Conservation (phyloP, 2,797 vertebrate species). For the Helicolenus hilgendorfi region DNA sequence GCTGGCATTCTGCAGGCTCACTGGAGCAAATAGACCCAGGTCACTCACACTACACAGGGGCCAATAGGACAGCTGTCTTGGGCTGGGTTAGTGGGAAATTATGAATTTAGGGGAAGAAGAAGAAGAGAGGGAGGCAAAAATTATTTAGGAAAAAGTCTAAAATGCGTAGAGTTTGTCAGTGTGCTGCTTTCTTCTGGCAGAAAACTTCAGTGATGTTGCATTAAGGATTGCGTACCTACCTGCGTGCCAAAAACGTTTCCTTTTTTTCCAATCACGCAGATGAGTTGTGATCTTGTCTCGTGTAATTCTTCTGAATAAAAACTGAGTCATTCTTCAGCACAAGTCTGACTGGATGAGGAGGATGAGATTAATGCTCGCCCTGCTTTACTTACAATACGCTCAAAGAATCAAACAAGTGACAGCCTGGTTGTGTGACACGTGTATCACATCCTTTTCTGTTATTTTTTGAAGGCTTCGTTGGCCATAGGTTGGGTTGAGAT, state of each 20-base stretch:
- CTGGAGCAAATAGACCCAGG: constrained; percentile 56
- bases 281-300: constrained; percentile 12
- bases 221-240: background rate
- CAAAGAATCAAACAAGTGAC: constrained; percentile 5
- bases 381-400: constrained; percentile 14
- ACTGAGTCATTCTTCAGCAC: constrained; percentile 5
- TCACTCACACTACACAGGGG: constrained; percentile 10
- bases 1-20: constrained; percentile 76
- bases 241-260: background rate
- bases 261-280: constrained; percentile 29
- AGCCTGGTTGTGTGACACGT: background rate
- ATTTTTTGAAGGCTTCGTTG: background rate
- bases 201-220: background rate
- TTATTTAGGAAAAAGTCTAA: background rate
- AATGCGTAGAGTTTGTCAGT: background rate
- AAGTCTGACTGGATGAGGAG: background rate
- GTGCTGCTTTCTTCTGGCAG: background rate
- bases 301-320: background rate
- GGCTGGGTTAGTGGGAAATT: constrained; percentile 41
- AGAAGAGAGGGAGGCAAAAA: background rate
- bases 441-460: background rate
- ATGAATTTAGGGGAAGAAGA: constrained; percentile 21
- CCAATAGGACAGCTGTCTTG: constrained; percentile 60
- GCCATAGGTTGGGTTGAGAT: background rate
- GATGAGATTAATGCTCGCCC: constrained; percentile 1